A percentile compares a stretch with the other conserved stretches of the same genome.
Evolutionary conservation across 2,113 vertebrate species (phyloP).

Genomic region (Alligator mississippiensis): DNA sequence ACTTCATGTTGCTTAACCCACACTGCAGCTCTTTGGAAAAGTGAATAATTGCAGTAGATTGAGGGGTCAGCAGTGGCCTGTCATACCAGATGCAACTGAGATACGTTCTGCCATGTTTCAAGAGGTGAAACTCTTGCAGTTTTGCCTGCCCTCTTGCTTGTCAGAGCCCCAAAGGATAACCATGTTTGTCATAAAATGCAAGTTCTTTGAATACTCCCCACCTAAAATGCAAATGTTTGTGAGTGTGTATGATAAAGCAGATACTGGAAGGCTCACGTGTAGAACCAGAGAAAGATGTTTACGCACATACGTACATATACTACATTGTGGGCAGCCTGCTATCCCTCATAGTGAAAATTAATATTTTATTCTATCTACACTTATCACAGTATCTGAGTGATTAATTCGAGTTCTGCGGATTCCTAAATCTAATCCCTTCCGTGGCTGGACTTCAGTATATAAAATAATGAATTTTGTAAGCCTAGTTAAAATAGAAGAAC

Average conservation of each 20-base stretch:
- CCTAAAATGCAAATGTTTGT: not conserved
- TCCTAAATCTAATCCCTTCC: not conserved
- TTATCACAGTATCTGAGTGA: not conserved
- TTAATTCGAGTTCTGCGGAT: not conserved
- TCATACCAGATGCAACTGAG: not conserved
- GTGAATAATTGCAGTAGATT: not conserved
- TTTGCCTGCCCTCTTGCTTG: not conserved
- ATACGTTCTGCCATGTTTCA: not conserved
- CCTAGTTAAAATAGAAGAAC: no score
- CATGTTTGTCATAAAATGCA: not conserved
- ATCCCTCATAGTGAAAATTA: not conserved
- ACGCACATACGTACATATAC: not conserved
- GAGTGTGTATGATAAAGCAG: not conserved
- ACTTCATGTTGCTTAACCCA: not conserved
- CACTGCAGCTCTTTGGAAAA: not conserved
- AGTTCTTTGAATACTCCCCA: not conserved
- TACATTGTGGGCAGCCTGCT: not conserved
- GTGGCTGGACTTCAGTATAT: conserved; percentile 22
- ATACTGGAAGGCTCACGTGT: not conserved
- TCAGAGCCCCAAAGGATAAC: not conserved
- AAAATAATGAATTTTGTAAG: conserved; percentile 15
- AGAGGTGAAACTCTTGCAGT: not conserved
- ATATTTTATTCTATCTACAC: not conserved
- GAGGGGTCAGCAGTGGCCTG: not conserved
- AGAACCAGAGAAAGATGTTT: not conserved